Evolutionary conservation across 2,797 vertebrate genomes (phyloP).

Genomic region (Acanthurus tractus): DNA sequence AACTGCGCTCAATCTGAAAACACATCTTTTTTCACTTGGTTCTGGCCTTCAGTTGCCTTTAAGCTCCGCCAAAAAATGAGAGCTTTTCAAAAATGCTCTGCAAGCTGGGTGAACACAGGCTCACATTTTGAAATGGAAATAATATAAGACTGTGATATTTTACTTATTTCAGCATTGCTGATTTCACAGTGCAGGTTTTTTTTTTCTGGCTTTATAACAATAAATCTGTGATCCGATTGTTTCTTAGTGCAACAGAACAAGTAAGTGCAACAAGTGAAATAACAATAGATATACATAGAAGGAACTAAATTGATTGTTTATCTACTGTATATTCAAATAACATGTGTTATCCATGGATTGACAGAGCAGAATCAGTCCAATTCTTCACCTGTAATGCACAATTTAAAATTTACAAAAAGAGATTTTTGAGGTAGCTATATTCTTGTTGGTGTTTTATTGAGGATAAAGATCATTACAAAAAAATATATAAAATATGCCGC

Average conservation of each 20-base stretch:
- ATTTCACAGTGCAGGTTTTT: not conserved
- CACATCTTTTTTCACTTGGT: not conserved
- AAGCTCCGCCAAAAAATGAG: not conserved
- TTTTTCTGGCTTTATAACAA: not conserved
- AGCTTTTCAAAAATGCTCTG: not conserved
- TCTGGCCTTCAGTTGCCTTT: not conserved
- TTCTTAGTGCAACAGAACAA: not conserved
- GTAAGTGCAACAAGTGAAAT: not conserved
- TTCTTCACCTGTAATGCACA: not conserved
- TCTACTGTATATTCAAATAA: not conserved
- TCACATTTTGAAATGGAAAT: not conserved
- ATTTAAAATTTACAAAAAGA: not conserved
- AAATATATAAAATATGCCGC: not conserved
- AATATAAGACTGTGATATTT: not conserved
- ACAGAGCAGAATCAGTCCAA: not conserved
- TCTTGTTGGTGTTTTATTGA: not conserved
- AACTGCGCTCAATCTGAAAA: constrained; percentile 7
- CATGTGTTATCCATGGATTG: no score
- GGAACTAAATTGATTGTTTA: not conserved
- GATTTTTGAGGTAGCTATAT: not conserved
- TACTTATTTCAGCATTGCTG: not conserved
- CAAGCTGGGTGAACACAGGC: no score
- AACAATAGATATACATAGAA: not conserved
- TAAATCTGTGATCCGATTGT: not conserved
- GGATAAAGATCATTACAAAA: not conserved